These are phyloP conservation scores for Crossaster papposus DNA, from an alignment of 53 echinoderm and acorn worm genomes.

Conservation along the genomic window DNA sequence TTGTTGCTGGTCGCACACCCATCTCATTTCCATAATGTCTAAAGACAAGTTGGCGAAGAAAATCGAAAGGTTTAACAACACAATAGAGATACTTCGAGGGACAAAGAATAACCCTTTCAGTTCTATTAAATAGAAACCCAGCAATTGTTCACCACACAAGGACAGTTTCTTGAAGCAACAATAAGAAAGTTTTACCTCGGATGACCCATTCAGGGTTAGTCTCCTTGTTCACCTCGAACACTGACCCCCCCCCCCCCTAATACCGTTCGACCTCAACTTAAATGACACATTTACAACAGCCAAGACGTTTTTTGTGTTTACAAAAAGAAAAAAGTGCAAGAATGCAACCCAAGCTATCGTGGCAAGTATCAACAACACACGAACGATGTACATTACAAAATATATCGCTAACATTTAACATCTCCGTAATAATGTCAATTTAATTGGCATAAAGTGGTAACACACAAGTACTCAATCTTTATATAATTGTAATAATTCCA, in stretches of 20 bases:
- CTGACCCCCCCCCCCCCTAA: constrained; percentile 24
- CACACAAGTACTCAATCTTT: background rate
- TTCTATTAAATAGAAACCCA: constrained; percentile 28
- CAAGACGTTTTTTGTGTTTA: background rate
- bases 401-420: background rate
- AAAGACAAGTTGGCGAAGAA: background rate
- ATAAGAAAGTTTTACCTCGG: background rate
- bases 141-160: constrained; percentile 18
- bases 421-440: background rate
- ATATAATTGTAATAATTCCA: background rate
- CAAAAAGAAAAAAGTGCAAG: background rate
- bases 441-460: background rate
- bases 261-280: background rate
- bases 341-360: background rate
- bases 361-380: constrained; percentile 7
- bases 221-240: constrained; percentile 6
- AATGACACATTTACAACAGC: background rate
- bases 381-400: background rate
- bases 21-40: background rate
- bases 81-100: no score
- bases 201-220: background rate
- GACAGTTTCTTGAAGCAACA: background rate
- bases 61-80: background rate
- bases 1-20: background rate
- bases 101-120: background rate